Percentiles rank a stretch among this genome's conserved stretches.
phyloP scores from a whole-genome alignment of 2,888 invertebrate genomes.

The Germaria angustata region DNA sequence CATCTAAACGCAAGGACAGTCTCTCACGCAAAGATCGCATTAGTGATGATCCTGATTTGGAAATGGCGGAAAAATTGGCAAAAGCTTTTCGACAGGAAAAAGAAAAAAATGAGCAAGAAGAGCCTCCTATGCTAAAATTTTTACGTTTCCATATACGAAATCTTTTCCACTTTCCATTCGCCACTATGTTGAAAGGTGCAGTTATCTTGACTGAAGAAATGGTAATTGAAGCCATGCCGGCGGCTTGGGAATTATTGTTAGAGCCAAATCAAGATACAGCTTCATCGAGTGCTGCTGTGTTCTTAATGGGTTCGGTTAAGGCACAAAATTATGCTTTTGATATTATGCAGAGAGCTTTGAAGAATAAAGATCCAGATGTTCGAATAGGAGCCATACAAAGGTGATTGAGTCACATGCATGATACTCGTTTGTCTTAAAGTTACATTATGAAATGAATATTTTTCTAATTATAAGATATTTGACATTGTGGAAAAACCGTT shows the following conservation, averaged over 20 bases:
- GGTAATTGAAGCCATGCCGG: constrained; percentile 92
- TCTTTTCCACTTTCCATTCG: constrained; percentile 93
- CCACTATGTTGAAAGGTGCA: constrained; percentile 92
- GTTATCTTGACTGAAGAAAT: constrained; percentile 93
- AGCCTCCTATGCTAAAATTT: constrained; percentile 88
- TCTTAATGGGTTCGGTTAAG: constrained; percentile 95
- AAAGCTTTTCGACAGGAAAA: constrained; percentile 78
- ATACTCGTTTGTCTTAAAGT: neutral
- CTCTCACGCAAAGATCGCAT: constrained; percentile 84
- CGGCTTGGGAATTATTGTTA: constrained; percentile 96
- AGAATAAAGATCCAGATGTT: constrained; percentile 89
- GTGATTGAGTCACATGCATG: constrained; percentile 74
- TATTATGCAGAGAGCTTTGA: constrained; percentile 92
- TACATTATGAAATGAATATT: neutral
- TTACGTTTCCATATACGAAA: constrained; percentile 90
- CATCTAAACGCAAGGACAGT: constrained; percentile 89
- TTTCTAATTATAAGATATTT: constrained; percentile 84
- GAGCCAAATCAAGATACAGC: constrained; percentile 94
- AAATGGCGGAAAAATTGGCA: constrained; percentile 77
- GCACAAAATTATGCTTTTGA: constrained; percentile 93
- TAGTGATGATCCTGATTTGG: constrained; percentile 78
- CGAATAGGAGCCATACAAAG: constrained; percentile 91
- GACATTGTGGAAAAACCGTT: constrained; percentile 97
- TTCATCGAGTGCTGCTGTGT: constrained; percentile 91
- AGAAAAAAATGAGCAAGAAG: constrained; percentile 82